Percentiles rank a stretch among this genome's conserved stretches.
Conservation (phyloP, 1,140 invertebrate genomes). For the Aricia agestis region DNA sequence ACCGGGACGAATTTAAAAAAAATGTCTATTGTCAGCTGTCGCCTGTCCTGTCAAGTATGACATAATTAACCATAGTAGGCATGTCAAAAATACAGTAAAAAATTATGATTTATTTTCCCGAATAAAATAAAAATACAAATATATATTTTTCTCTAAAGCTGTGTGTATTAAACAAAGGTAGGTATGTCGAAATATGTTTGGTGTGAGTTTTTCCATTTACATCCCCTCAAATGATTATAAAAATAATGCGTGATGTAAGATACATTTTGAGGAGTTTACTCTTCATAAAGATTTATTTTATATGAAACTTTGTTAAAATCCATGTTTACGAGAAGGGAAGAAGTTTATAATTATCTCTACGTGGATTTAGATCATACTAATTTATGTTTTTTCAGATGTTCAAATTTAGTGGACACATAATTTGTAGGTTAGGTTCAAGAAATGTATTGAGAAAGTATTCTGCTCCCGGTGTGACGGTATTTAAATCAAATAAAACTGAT, state of each 20-base stretch:
- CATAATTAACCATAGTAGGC: too few relatives aligned
- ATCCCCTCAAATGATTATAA: background rate
- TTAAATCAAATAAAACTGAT: conserved; percentile 53
- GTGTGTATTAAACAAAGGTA: conserved; percentile 1
- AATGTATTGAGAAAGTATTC: conserved; percentile 55
- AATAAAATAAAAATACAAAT: background rate
- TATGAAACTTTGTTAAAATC: background rate
- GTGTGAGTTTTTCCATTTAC: background rate
- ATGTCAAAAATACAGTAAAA: background rate
- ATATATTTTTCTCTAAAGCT: too few relatives aligned
- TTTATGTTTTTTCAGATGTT: conserved; percentile 58
- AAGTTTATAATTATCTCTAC: background rate
- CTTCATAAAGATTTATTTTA: background rate
- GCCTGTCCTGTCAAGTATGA: too few relatives aligned
- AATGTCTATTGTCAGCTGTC: too few relatives aligned
- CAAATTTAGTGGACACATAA: conserved; percentile 61
- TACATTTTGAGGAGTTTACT: background rate
- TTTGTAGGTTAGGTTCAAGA: conserved; percentile 71
- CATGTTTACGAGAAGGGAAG: background rate
- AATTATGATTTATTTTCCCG: conserved; percentile 6
- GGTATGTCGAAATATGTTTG: background rate
- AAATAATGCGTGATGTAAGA: conserved; percentile 12
- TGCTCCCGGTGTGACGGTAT: conserved; percentile 47
- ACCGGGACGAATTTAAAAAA: too few relatives aligned
- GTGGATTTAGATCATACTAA: background rate